Evolutionary conservation across 23 tunicate species (phyloP).

Genomic region (Phallusia fumigata): DNA sequence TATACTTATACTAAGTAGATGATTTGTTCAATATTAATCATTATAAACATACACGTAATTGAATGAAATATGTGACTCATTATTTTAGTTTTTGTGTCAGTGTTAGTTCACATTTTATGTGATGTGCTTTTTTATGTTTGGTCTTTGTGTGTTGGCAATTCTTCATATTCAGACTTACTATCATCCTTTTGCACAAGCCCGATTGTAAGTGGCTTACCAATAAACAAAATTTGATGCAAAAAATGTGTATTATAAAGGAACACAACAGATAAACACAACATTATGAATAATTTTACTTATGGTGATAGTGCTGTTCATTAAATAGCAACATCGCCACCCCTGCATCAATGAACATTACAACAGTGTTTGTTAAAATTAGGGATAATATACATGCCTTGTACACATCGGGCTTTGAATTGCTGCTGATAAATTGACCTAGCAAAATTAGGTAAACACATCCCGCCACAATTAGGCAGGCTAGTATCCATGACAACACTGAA

Average conservation of each 20-base stretch:
- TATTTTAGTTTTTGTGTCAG: background rate
- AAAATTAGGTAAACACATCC: conserved; percentile 19
- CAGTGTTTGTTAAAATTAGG: background rate
- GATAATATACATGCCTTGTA: conserved; percentile 18
- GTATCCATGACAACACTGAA: conserved; percentile 9
- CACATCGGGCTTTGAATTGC: conserved; percentile 9
- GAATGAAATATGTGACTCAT: background rate
- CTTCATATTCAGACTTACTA: conserved; percentile 18
- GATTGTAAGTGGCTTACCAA: background rate
- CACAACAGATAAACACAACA: background rate
- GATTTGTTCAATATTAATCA: background rate
- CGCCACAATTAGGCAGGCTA: conserved; percentile 11
- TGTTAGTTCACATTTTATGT: background rate
- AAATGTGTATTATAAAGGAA: background rate
- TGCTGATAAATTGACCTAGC: conserved; percentile 28
- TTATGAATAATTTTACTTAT: background rate
- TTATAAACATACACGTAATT: conserved; percentile 1
- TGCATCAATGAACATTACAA: conserved; percentile 47
- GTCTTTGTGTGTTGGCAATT: conserved; percentile 20
- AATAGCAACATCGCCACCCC: conserved; percentile 26
- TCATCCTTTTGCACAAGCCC: conserved; percentile 11
- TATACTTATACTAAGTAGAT: background rate
- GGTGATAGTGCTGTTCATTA: conserved; percentile 13
- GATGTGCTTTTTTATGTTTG: background rate
- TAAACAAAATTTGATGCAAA: background rate